Conservation (phyloP, 2,888 invertebrate species). For the Suillia variegata region DNA sequence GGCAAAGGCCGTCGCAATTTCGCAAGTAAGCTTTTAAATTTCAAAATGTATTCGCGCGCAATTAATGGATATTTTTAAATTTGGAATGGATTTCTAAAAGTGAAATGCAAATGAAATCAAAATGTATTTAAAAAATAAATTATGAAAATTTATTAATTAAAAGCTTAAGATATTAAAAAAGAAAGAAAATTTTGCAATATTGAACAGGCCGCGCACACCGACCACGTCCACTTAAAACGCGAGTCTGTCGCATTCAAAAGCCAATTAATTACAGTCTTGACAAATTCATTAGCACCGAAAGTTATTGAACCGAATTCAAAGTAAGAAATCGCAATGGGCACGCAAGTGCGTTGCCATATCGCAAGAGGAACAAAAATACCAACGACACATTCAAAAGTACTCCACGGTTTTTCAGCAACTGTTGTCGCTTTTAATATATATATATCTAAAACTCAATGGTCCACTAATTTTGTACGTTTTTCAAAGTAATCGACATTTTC, state of each 20-base stretch:
- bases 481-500: no score
- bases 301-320: conserved; percentile 51
- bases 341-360: not conserved
- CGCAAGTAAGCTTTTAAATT: not conserved
- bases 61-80: not conserved
- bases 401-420: not conserved
- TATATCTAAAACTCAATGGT: no score
- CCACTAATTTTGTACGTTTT: no score
- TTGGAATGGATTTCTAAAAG: no score
- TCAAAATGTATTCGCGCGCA: not conserved
- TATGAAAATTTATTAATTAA: not conserved
- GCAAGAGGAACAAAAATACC: not conserved
- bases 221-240: no score
- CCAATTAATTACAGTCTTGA: conserved; percentile 46
- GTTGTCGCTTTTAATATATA: not conserved
- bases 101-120: no score
- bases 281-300: conserved; percentile 47
- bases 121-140: no score
- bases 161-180: no score
- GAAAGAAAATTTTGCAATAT: no score
- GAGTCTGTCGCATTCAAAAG: conserved; percentile 38
- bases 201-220: no score
- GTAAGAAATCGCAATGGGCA: conserved; percentile 18
- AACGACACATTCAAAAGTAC: no score
- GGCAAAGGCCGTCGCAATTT: not conserved